phyloP scores from a whole-genome alignment of 1,140 invertebrate genomes.

The Heliothis virescens region DNA sequence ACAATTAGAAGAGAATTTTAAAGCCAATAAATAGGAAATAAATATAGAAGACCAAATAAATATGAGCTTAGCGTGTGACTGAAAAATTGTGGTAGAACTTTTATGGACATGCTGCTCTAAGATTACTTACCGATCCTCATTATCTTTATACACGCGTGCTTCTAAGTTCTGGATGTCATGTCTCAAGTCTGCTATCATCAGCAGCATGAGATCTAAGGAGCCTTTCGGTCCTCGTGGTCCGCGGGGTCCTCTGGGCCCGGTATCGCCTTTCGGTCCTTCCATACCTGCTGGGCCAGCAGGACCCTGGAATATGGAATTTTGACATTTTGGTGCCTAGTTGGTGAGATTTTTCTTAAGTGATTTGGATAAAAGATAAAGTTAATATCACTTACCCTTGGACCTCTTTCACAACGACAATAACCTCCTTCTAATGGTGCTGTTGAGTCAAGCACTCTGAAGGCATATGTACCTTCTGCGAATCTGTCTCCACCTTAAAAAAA shows the following conservation, averaged over 20 bases:
- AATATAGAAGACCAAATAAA: no score
- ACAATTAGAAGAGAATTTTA: background rate
- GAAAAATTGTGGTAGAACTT: no score
- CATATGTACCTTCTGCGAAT: constrained; percentile 72
- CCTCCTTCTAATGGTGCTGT: constrained; percentile 85
- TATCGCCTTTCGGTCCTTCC: constrained; percentile 87
- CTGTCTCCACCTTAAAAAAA: constrained; percentile 64
- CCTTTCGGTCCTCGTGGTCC: constrained; percentile 87
- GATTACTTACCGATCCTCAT: constrained; percentile 83
- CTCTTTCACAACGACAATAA: constrained; percentile 87
- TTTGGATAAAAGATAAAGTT: background rate
- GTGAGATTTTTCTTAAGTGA: no score
- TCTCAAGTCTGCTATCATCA: constrained; percentile 88
- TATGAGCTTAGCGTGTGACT: no score
- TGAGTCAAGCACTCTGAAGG: constrained; percentile 86
- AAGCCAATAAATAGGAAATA: no score
- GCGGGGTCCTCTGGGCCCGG: constrained; percentile 85
- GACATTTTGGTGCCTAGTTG: no score
- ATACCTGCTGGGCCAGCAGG: constrained; percentile 87
- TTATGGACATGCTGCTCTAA: no score
- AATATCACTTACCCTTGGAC: constrained; percentile 85
- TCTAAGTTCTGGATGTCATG: constrained; percentile 89
- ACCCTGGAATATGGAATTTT: constrained; percentile 78
- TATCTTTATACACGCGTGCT: constrained; percentile 86
- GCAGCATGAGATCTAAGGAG: constrained; percentile 88